Conservation (phyloP, 2,113 vertebrate genomes). For the Vicugna pacos region DNA sequence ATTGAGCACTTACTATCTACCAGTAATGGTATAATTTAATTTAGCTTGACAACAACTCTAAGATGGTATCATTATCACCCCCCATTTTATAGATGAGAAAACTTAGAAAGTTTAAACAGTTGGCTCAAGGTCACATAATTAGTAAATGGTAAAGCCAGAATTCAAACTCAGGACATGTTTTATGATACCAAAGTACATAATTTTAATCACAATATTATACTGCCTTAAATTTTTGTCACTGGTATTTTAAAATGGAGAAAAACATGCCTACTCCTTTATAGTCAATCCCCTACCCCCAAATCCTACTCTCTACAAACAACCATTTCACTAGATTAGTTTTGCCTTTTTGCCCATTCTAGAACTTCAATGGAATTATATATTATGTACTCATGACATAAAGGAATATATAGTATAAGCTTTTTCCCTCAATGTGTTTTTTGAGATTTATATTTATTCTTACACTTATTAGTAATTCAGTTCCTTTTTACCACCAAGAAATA, state of each 20-base stretch:
- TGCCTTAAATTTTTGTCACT: constrained; percentile 29
- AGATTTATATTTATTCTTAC: constrained; percentile 26
- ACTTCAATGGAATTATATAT: not conserved
- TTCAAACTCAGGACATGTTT: constrained; percentile 19
- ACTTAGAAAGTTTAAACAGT: constrained; percentile 2
- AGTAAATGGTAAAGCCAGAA: not conserved
- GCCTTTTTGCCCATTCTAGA: not conserved
- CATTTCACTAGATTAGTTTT: not conserved
- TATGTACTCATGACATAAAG: not conserved
- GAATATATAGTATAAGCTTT: not conserved
- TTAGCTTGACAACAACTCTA: not conserved
- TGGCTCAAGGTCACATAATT: not conserved
- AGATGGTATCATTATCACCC: not conserved
- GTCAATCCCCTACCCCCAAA: not conserved
- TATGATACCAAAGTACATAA: not conserved
- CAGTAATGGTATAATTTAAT: not conserved
- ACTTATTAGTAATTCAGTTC: not conserved
- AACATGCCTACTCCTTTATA: constrained; percentile 19
- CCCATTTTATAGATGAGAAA: constrained; percentile 7
- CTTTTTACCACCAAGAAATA: constrained; percentile 35
- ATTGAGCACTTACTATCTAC: not conserved
- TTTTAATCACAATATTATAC: constrained; percentile 24
- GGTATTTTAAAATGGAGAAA: constrained; percentile 32
- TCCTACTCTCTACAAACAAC: not conserved
- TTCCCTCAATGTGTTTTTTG: not conserved